These are phyloP conservation scores for Melanotaenia parkinsoni DNA, from an alignment of 2,797 vertebrate species.

Conservation along the genomic window DNA sequence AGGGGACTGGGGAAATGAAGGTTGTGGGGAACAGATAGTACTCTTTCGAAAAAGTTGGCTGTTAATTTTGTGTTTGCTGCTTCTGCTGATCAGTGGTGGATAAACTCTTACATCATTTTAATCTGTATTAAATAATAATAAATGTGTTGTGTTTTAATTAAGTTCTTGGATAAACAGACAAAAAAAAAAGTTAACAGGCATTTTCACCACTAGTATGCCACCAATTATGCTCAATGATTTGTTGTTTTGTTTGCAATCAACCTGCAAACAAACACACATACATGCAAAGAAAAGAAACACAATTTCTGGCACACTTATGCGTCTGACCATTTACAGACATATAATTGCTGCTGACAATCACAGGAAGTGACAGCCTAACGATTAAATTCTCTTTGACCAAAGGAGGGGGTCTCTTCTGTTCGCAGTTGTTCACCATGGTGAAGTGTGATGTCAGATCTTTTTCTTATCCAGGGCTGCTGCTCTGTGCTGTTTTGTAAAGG, in stretches of 20 bases:
- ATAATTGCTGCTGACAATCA: neutral
- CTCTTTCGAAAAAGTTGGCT: neutral
- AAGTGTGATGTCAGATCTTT: neutral
- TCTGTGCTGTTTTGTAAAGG: no score
- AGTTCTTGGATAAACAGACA: neutral
- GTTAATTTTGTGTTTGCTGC: neutral
- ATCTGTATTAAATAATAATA: neutral
- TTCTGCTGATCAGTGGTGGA: neutral
- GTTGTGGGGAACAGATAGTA: neutral
- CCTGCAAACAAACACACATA: neutral
- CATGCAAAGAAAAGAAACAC: no score
- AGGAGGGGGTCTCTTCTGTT: neutral
- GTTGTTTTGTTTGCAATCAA: neutral
- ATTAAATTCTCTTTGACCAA: neutral
- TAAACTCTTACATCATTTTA: slow-evolving; percentile 3
- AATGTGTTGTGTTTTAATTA: neutral
- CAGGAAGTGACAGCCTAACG: neutral
- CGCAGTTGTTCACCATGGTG: neutral
- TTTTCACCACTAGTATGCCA: neutral
- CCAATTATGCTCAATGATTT: neutral
- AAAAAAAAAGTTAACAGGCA: neutral
- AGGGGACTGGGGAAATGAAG: neutral
- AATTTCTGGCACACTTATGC: neutral
- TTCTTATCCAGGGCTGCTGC: no score
- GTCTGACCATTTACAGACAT: neutral